Evolutionary conservation across 2,888 invertebrate species (phyloP), one percentile per base, ranked within the genome.

Genomic region (Spodoptera exigua): DNA sequence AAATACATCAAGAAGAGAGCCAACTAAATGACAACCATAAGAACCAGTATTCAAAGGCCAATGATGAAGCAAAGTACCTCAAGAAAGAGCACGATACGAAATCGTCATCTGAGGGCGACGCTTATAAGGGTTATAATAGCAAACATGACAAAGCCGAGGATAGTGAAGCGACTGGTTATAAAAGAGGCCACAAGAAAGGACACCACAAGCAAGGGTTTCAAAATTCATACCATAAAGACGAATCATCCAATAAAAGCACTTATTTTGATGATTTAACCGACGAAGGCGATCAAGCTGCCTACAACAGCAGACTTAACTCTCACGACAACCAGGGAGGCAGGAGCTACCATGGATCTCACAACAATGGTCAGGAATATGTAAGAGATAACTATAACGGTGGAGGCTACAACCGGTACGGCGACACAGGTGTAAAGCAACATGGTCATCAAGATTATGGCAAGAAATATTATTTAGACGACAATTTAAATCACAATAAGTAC

Each of bases 161-260:
- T 45, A 92, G 87, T 56, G 85, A 89, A 55, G 86, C 92, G 0
- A 84, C 83, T 12, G 92, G 93, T 11, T 91, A 76, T 52, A 94
- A 94, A 70, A 89, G 91, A 55, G 95, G 92, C 0, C 95, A 96
- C 69, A 96, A 96, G 78, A 96, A 96, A 81, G 96, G 96, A 3
- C 96, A 96, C 70, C 96, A 96, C 73, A 96, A 96, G 57, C 95
- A 96, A 69, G 96, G 96, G 14, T 96, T 96, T 81, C 95, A 95
- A 74, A 96, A 96, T 77, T 95, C 95, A 12, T 96, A 96, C 76
- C 95, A 96, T 76, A 96, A 96, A 83, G 96, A 96, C 71, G 96
- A 96, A 80, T 95, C 95, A 11, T 96, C 96, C 0, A 96, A 95
- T 77, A 96, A 96, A 75, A 95, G 96, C 55, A 96, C 96, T 27